Percentiles rank a stretch among this genome's conserved stretches.
Conservation (phyloP, 2,888 invertebrate genomes). For the Ditula angustiorana region DNA sequence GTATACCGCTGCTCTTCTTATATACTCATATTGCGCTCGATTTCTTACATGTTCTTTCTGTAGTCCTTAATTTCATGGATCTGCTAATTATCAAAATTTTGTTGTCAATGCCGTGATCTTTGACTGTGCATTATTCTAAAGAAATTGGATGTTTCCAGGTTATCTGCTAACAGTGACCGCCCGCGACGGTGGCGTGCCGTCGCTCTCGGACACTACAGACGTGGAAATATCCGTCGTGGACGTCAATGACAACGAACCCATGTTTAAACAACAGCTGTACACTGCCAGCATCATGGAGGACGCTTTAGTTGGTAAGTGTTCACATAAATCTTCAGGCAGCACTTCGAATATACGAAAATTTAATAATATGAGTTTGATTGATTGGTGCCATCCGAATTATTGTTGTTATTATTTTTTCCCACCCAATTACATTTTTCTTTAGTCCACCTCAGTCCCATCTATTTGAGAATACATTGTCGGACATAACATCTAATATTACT, state of each 20-base stretch:
- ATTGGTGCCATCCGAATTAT: no score
- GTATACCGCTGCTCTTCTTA: no score
- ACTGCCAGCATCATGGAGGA: slow-evolving; percentile 94
- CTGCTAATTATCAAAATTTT: no score
- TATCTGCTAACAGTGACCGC: slow-evolving; percentile 97
- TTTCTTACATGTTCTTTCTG: background rate
- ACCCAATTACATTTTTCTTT: no score
- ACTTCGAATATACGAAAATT: no score
- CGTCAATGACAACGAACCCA: slow-evolving; percentile 97
- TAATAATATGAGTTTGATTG: no score
- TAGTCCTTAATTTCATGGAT: background rate
- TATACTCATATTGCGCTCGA: no score
- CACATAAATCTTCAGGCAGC: no score
- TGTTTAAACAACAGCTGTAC: slow-evolving; percentile 93
- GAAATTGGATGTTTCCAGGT: slow-evolving; percentile 70
- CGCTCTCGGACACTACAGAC: slow-evolving; percentile 96
- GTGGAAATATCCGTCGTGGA: slow-evolving; percentile 98
- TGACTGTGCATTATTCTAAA: background rate
- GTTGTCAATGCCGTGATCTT: background rate
- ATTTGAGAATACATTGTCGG: no score
- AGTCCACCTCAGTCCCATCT: no score
- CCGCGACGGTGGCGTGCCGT: slow-evolving; percentile 95
- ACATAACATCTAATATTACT: no score
- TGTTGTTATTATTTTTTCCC: no score
- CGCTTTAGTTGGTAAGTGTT: slow-evolving; percentile 89